phyloP scores from a whole-genome alignment of 2,888 invertebrate genomes.

The Orchesella flavescens region DNA sequence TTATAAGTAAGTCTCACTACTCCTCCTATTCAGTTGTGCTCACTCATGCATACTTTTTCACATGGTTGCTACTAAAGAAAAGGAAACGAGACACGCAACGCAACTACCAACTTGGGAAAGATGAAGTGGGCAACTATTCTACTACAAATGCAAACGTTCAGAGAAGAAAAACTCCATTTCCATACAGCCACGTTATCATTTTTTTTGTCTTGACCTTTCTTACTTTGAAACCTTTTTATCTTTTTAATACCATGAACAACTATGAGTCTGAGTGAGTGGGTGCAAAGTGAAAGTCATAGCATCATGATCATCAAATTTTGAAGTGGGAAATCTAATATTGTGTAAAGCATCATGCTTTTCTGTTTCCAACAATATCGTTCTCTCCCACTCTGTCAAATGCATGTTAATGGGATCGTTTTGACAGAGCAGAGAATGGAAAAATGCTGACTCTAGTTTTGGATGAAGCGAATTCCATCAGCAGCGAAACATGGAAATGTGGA shows the following conservation, averaged over 20 bases:
- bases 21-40: slow-evolving; percentile 13
- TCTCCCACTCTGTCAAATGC: too few relatives aligned
- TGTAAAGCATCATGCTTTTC: too few relatives aligned
- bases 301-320: background rate
- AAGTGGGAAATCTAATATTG: too few relatives aligned
- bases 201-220: slow-evolving; percentile 33
- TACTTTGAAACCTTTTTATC: background rate
- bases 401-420: too few relatives aligned
- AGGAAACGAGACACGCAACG: background rate
- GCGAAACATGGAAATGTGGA: too few relatives aligned
- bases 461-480: too few relatives aligned
- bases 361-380: too few relatives aligned
- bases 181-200: slow-evolving; percentile 6
- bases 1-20: background rate
- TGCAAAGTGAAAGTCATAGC: too few relatives aligned
- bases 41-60: slow-evolving; percentile 25
- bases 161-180: background rate
- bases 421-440: too few relatives aligned
- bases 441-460: too few relatives aligned
- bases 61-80: background rate
- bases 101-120: slow-evolving; percentile 30
- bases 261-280: too few relatives aligned
- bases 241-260: too few relatives aligned
- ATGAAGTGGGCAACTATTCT: slow-evolving; percentile 14
- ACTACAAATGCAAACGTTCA: background rate